Conservation (phyloP, 2,888 invertebrate species). For the Patella pellucida region DNA sequence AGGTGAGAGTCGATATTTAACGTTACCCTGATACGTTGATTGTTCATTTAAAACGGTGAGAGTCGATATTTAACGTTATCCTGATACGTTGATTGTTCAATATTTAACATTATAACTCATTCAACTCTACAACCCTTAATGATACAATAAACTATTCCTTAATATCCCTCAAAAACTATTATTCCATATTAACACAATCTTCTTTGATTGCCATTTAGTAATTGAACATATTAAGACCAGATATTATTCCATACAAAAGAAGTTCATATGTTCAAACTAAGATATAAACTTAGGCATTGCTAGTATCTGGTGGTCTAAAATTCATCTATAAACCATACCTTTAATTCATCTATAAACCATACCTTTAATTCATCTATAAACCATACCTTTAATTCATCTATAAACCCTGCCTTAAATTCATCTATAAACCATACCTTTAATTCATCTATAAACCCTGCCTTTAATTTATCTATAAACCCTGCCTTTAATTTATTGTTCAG, state of each 20-base stretch:
- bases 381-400: too few relatives aligned
- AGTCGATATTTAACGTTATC: slow-evolving; percentile 35
- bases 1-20: slow-evolving; percentile 68
- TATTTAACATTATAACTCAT: too few relatives aligned
- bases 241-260: too few relatives aligned
- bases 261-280: too few relatives aligned
- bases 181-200: too few relatives aligned
- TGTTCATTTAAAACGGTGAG: slow-evolving; percentile 77
- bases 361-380: not conserved
- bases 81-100: slow-evolving; percentile 75
- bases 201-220: too few relatives aligned
- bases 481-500: slow-evolving; percentile 69
- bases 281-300: too few relatives aligned
- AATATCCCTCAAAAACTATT: too few relatives aligned
- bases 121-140: too few relatives aligned
- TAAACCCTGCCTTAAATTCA: not conserved
- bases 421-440: not conserved
- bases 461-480: not conserved
- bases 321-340: not conserved
- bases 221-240: too few relatives aligned
- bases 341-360: too few relatives aligned
- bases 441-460: not conserved
- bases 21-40: slow-evolving; percentile 74
- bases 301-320: too few relatives aligned
- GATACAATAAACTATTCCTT: slow-evolving; percentile 73